phyloP scores from a whole-genome alignment of 1,140 invertebrate species.

The Halyomorpha halys region DNA sequence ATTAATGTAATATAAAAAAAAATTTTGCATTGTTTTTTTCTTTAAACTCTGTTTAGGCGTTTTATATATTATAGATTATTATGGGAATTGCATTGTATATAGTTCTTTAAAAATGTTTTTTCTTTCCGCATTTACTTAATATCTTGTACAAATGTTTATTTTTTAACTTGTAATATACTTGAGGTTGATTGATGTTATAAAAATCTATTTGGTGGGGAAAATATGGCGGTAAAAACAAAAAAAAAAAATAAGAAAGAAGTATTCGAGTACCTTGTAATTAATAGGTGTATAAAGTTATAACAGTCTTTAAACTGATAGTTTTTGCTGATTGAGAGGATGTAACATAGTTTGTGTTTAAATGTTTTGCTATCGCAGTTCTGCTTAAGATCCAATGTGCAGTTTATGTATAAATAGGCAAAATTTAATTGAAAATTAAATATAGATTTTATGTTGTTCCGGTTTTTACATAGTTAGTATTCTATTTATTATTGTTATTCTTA shows the following conservation, averaged over 20 bases:
- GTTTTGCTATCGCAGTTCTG: background rate
- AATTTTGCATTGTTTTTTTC: conserved; percentile 3
- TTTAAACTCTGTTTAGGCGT: conserved; percentile 17
- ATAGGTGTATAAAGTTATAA: conserved; percentile 7
- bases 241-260: background rate
- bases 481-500: conserved; percentile 6
- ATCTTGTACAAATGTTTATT: conserved; percentile 15
- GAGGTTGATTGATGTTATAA: conserved; percentile 7
- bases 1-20: conserved; percentile 16
- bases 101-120: background rate
- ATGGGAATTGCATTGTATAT: conserved; percentile 10
- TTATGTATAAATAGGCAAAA: background rate
- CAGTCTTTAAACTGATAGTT: background rate
- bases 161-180: conserved; percentile 16
- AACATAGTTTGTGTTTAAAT: conserved; percentile 5
- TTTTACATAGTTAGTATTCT: conserved; percentile 1
- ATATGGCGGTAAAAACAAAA: background rate
- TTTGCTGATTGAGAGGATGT: background rate
- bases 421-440: conserved; percentile 2
- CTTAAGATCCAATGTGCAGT: conserved; percentile 3
- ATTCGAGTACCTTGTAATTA: conserved; percentile 6
- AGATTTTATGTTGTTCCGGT: conserved; percentile 6
- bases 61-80: background rate
- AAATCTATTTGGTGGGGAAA: background rate
- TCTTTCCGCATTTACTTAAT: conserved; percentile 15